Conservation (phyloP, 2,797 vertebrate species). For the Chelon auratus region DNA sequence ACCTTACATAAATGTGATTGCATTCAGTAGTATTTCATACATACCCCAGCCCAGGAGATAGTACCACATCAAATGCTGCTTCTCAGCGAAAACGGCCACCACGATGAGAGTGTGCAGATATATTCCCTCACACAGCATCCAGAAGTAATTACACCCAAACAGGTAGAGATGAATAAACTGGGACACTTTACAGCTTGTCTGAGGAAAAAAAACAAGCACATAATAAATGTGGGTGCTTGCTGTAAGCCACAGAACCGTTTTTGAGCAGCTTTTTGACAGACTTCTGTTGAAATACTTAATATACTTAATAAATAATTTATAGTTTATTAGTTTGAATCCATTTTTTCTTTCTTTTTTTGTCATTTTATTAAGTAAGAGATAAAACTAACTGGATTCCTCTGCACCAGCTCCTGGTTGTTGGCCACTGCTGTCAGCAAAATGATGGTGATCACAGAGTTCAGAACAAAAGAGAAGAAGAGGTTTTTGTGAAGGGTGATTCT, state of each 20-base stretch:
- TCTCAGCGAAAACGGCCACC: slow-evolving; percentile 97
- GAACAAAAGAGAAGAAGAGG: slow-evolving; percentile 96
- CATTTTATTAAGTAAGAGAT: too few relatives aligned
- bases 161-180: slow-evolving; percentile 95
- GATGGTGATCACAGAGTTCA: slow-evolving; percentile 95
- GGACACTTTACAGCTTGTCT: slow-evolving; percentile 95
- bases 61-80: slow-evolving; percentile 98
- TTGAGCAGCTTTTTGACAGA: background rate
- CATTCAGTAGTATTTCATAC: slow-evolving; percentile 30
- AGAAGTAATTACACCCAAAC: slow-evolving; percentile 98
- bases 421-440: slow-evolving; percentile 92
- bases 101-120: slow-evolving; percentile 98
- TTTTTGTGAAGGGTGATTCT: slow-evolving; percentile 99
- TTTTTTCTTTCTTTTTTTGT: too few relatives aligned
- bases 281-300: too few relatives aligned
- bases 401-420: slow-evolving; percentile 93
- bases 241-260: background rate
- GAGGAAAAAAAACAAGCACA: slow-evolving; percentile 16
- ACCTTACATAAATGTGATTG: background rate
- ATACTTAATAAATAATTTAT: background rate
- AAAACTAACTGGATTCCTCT: slow-evolving; percentile 92
- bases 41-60: slow-evolving; percentile 98
- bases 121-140: slow-evolving; percentile 99
- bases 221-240: background rate
- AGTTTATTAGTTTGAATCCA: too few relatives aligned